A percentile compares a stretch with the other conserved stretches of the same genome.
phyloP scores from a whole-genome alignment of 2,113 vertebrate species.

The Gavia stellata region DNA sequence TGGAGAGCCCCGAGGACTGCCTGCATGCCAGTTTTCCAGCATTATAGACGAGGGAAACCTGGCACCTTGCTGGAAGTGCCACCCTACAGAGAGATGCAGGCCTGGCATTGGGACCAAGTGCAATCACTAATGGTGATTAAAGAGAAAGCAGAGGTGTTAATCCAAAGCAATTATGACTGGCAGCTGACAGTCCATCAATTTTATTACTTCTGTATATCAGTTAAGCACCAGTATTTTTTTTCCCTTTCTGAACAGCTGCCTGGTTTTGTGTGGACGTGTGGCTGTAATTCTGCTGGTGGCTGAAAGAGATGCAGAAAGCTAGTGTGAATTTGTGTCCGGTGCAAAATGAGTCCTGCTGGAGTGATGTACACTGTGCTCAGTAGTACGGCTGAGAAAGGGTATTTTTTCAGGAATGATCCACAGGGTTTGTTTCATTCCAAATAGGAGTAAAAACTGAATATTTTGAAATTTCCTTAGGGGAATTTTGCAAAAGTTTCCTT shows the following conservation, averaged over 20 bases:
- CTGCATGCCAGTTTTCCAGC: background rate
- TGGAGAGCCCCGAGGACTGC: background rate
- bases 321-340: background rate
- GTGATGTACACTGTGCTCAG: background rate
- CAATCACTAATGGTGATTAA: background rate
- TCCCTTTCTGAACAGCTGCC: background rate
- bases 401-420: background rate
- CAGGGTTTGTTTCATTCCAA: background rate
- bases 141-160: background rate
- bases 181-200: conserved; percentile 1
- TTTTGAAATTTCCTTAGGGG: background rate
- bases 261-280: background rate
- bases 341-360: background rate
- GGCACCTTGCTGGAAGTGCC: background rate
- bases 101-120: background rate
- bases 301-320: background rate
- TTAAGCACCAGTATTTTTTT: background rate
- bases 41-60: background rate
- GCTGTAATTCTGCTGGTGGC: background rate
- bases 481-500: background rate
- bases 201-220: background rate
- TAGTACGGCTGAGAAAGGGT: rapidly evolving
- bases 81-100: background rate
- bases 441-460: background rate
- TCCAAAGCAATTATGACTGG: background rate